A percentile compares a stretch with the other conserved stretches of the same genome.
These are phyloP conservation scores for Halisarca cf. caerulea DNA, from an alignment of 37 sponge, comb jelly and placozoan species.

Conservation along the genomic window DNA sequence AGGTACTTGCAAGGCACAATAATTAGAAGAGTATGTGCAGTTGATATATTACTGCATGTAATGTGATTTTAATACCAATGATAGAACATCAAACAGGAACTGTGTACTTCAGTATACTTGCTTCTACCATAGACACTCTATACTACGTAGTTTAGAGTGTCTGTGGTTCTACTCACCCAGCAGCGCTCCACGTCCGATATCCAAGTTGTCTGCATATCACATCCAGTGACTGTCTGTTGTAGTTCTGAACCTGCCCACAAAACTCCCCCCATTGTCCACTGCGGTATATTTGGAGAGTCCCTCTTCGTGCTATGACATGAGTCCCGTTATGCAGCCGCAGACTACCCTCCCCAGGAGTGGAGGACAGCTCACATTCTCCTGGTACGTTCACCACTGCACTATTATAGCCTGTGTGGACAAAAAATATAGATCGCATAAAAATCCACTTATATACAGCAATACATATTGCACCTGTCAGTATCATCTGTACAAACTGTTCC, in stretches of 20 bases:
- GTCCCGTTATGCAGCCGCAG: neutral
- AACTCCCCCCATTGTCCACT: conserved; percentile 1
- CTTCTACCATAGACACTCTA: neutral
- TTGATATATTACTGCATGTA: too few relatives aligned
- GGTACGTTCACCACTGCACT: neutral
- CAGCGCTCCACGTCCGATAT: neutral
- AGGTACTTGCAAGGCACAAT: too few relatives aligned
- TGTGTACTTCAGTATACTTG: too few relatives aligned
- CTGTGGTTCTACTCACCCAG: too few relatives aligned
- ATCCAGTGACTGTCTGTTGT: neutral
- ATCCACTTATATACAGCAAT: neutral
- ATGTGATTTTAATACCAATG: too few relatives aligned
- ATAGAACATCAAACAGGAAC: too few relatives aligned
- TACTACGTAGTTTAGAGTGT: too few relatives aligned
- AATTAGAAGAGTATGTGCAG: too few relatives aligned
- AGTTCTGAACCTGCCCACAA: neutral
- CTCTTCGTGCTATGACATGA: neutral
- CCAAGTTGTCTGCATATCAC: conserved; percentile 8
- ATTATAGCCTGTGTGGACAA: too few relatives aligned
- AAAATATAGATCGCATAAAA: too few relatives aligned
- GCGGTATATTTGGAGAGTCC: neutral
- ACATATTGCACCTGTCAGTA: too few relatives aligned
- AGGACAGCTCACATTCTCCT: neutral
- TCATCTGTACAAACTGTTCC: too few relatives aligned
- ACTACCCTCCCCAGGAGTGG: neutral